Evolutionary conservation across 2,113 vertebrate species (phyloP), one percentile per base, ranked within the genome.

Genomic region (Brachyhypopomus gauderio): DNA sequence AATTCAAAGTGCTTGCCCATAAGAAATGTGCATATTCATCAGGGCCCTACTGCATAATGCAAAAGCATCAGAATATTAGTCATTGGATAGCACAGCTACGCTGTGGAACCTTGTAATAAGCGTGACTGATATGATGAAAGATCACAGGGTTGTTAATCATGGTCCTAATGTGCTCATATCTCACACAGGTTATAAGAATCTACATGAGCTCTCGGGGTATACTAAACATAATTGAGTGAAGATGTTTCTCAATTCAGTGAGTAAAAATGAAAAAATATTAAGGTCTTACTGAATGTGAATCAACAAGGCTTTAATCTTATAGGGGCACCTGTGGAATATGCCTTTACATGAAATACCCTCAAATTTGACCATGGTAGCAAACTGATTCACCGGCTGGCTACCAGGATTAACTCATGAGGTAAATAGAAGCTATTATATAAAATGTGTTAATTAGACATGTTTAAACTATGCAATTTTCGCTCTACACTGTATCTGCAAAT

Each of bases 131-230:
- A 30, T 19, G 52, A 75, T 36, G 27, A 60, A 36, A 30, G 63
- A 75, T 75, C 41, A 72, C 56, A 62, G 77, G 66, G 66, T 45
- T 72, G 74, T 60, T 82, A 71, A 82, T 77, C 75, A 82, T 64
- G 55, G 56, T n/a, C 25, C 64, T 34, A 77, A 64, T 82, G 74
- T 71, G 58, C 75, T 36, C 41, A 22, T 79, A 71, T 79, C 67
- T 60, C 34, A 60, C 55, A 55, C 67, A 72, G 77, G 67, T 79
- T 79, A 60, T 71, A 71, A 67, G 66, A 79, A 72, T 79, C 55
- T 11, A 58, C 60, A 69, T 79, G 38, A 1, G 36, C 22, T 79
- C 55, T 62, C 34, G 0, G 2, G 45, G n/a, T 36, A n/a, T 69
- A 19, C 19, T 36, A 30, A 2, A 2, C 64, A 69, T 38, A 66